Evolutionary conservation across 2,113 vertebrate species (phyloP).

Genomic region (Tupaia chinensis): DNA sequence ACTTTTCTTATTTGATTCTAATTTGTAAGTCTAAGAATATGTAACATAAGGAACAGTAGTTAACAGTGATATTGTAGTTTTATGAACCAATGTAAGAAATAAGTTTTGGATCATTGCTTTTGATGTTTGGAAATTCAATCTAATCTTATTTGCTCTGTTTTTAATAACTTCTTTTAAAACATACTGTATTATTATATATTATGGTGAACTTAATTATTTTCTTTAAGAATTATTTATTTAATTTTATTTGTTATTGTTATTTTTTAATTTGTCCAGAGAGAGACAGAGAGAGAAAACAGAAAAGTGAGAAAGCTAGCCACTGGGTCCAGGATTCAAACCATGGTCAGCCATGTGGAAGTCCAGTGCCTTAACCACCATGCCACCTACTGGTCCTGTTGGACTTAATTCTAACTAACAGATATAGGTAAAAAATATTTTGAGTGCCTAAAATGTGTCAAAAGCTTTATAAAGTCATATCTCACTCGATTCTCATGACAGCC

Average conservation of each 20-base stretch:
- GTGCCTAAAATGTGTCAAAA: background rate
- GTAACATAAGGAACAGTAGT: constrained; percentile 2
- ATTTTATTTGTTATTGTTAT: no score
- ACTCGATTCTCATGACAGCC: background rate
- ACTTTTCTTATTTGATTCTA: constrained; percentile 23
- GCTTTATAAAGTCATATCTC: background rate
- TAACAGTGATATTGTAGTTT: background rate
- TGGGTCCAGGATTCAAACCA: no score
- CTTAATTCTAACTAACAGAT: background rate
- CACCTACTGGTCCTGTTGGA: no score
- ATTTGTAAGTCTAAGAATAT: constrained; percentile 26
- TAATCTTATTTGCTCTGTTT: constrained; percentile 11
- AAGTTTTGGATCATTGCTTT: background rate
- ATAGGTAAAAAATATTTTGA: background rate
- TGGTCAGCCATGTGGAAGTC: no score
- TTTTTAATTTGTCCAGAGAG: no score
- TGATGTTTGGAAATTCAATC: constrained; percentile 35
- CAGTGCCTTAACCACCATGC: no score
- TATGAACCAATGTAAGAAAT: background rate
- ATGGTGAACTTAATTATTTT: background rate
- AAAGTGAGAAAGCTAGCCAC: no score
- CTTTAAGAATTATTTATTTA: no score
- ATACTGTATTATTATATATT: background rate
- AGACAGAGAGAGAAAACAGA: no score
- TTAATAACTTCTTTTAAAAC: constrained; percentile 9